Base-by-base conservation (phyloP, 1,140 invertebrate genomes). In the Drosophila burlai region DNA sequence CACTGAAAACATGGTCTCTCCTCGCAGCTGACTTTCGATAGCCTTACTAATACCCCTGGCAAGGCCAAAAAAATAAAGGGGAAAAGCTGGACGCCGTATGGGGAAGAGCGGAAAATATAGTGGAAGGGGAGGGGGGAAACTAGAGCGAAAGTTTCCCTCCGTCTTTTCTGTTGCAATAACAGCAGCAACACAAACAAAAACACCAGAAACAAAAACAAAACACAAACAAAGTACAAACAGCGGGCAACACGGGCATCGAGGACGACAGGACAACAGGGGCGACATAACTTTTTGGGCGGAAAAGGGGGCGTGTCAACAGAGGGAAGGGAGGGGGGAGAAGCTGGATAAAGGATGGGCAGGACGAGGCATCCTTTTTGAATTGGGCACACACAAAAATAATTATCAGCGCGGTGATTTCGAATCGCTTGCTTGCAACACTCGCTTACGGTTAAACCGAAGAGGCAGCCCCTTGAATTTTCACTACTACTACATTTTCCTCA, bases 371-470 rank as follows among this genome's bases (percentile, higher is more conserved):
- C 49, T 55, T n/a, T 47, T 50, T 59, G 43, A 71, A 79, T 79
- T 67, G 65, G 68, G 52, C 76, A 54, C 59, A 71, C 66, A 83
- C 80, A 83, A 73, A 86, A 82, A 89, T 89, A 86, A 87, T 87
- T 89, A 89, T 86, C 83, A 87, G 64, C 38, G 43, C 55, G 67
- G 61, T 65, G 80, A 86, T 86, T 86, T 61, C 52, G 69, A 77
- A 81, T 81, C 78, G 76, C 66, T 81, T 83, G 77, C 84, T 87
- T 84, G 68, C 85, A 83, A 58, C 80, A 80, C 21, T 24, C 77
- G 77, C 59, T 75, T 78, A 72, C 81, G 43, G 55, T 61, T 76
- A 45, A 66, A 21, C 15, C 61, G 24, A 50, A 58, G 47, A 34
- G 26, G 46, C 31, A 24, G 52, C 34, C 52, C 52, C 52, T 40